Conservation (phyloP, 2,888 invertebrate genomes). For the Laspeyria flexula region DNA sequence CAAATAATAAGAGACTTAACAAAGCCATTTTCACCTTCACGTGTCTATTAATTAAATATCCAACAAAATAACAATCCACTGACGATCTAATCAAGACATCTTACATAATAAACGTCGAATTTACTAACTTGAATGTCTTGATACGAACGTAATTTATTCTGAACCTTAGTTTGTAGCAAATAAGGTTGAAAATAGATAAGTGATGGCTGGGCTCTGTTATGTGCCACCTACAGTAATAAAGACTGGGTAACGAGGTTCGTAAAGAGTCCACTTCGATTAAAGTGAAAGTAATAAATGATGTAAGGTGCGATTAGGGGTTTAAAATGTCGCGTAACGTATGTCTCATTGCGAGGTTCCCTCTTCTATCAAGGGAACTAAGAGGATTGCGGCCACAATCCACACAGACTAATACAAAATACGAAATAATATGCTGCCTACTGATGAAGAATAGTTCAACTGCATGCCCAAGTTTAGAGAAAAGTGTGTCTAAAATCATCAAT, state of each 20-base stretch:
- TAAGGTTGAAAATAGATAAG: constrained; percentile 33
- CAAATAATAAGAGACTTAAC: constrained; percentile 1
- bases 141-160: constrained; percentile 7
- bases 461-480: too few relatives aligned
- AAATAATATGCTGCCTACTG: too few relatives aligned
- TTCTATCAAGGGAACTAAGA: too few relatives aligned
- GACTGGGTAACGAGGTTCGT: constrained; percentile 53
- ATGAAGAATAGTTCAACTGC: too few relatives aligned
- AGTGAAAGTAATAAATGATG: constrained; percentile 57
- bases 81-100: constrained; percentile 53
- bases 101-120: constrained; percentile 53
- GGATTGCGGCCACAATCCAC: too few relatives aligned
- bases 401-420: too few relatives aligned
- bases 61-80: constrained; percentile 46
- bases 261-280: constrained; percentile 60
- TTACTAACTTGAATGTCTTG: constrained; percentile 40
- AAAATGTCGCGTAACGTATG: constrained; percentile 37
- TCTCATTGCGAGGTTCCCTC: constrained; percentile 29
- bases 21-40: constrained; percentile 32
- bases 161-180: constrained; percentile 12
- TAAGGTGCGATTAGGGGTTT: constrained; percentile 51
- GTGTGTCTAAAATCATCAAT: too few relatives aligned
- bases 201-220: constrained; percentile 39
- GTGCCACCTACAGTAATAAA: constrained; percentile 55
- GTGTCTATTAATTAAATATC: constrained; percentile 48